Percentiles rank a stretch among this genome's conserved stretches.
Evolutionary conservation across 2,797 vertebrate genomes (phyloP).

Genomic region (Hydrolagus colliei): DNA sequence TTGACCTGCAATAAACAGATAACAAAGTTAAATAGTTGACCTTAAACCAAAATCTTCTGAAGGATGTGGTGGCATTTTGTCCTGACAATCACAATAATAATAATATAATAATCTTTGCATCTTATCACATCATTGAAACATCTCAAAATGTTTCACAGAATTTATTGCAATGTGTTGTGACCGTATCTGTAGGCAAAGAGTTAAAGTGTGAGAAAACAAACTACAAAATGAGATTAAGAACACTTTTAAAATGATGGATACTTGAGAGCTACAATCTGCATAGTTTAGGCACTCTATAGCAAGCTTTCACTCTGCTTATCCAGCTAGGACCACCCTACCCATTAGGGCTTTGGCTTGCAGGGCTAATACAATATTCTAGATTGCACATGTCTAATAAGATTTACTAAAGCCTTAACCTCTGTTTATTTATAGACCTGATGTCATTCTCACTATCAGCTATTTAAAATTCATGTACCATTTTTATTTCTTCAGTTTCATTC

Average conservation of each 20-base stretch:
- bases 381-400: background rate
- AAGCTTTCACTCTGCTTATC: too few species aligned
- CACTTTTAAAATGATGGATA: background rate
- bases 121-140: too few species aligned
- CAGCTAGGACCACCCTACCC: too few species aligned
- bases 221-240: background rate
- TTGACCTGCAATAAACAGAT: slow-evolving; percentile 6
- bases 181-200: background rate
- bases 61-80: background rate
- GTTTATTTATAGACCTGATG: background rate
- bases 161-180: too few species aligned
- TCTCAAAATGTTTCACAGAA: too few species aligned
- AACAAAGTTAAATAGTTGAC: background rate
- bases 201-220: background rate
- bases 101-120: background rate
- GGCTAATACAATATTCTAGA: background rate
- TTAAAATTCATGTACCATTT: background rate
- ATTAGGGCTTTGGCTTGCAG: too few species aligned
- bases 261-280: too few species aligned
- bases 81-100: background rate
- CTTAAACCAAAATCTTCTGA: background rate
- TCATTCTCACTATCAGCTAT: background rate
- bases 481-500: background rate
- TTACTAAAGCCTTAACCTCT: background rate
- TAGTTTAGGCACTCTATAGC: too few species aligned